Conservation (phyloP, 2,888 invertebrate genomes). For the Dromius quadrimaculatus region DNA sequence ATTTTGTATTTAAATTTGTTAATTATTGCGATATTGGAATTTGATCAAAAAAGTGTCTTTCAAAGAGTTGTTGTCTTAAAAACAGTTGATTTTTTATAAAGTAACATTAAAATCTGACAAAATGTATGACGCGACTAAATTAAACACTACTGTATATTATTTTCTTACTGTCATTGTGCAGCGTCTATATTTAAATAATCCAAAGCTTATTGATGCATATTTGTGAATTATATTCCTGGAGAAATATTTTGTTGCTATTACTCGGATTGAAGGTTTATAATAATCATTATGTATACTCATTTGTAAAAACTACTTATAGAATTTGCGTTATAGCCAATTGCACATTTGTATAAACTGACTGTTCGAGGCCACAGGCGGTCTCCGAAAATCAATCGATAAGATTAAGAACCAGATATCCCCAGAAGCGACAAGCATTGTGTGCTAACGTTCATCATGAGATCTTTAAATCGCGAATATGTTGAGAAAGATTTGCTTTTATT, state of each 20-base stretch:
- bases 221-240: conserved; percentile 52
- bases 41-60: too few species aligned
- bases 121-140: too few species aligned
- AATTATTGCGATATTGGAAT: too few species aligned
- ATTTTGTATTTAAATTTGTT: too few species aligned
- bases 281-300: conserved; percentile 51
- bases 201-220: conserved; percentile 52
- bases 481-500: neutral
- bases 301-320: conserved; percentile 49
- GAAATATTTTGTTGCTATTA: conserved; percentile 47
- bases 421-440: conserved; percentile 44
- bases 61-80: too few species aligned
- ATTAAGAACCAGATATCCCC: too few species aligned
- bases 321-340: conserved; percentile 50
- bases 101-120: too few species aligned
- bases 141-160: neutral
- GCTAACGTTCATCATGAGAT: conserved; percentile 8
- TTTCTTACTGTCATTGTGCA: conserved; percentile 48
- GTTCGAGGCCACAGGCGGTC: too few species aligned
- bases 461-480: neutral
- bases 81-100: too few species aligned
- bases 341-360: conserved; percentile 51
- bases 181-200: conserved; percentile 50
- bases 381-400: conserved; percentile 31
- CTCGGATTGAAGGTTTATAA: conserved; percentile 50